Percentiles rank a stretch among this genome's conserved stretches.
These are phyloP conservation scores for Sesamia nonagrioides DNA, from an alignment of 1,140 invertebrate genomes.

Conservation along the genomic window DNA sequence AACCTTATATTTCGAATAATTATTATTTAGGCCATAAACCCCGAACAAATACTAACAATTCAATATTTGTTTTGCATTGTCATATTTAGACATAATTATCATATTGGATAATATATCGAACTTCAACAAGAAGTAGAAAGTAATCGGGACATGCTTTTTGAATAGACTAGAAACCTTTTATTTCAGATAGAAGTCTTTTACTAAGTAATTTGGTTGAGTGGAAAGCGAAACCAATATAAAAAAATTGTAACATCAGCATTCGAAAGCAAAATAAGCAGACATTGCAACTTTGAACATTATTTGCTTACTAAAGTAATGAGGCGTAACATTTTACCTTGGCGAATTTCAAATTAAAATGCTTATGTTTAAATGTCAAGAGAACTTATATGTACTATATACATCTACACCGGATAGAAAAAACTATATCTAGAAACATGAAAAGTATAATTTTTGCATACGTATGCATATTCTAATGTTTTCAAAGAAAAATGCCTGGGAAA, in stretches of 20 bases:
- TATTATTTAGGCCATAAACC: too few relatives aligned
- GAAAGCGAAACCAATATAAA: not conserved
- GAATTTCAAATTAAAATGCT: not conserved
- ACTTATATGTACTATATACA: too few relatives aligned
- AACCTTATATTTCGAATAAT: too few relatives aligned
- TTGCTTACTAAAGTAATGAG: slow-evolving; percentile 2
- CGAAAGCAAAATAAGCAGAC: not conserved
- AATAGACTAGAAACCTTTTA: too few relatives aligned
- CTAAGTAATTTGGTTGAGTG: not conserved
- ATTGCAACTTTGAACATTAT: slow-evolving; percentile 19
- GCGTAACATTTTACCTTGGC: not conserved
- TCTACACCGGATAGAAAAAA: not conserved
- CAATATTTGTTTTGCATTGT: too few relatives aligned
- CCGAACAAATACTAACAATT: too few relatives aligned
- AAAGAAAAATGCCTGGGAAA: not conserved
- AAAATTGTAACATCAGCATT: not conserved
- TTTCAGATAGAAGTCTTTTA: too few relatives aligned
- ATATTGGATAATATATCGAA: too few relatives aligned
- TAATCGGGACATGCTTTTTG: not conserved
- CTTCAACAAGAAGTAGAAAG: too few relatives aligned
- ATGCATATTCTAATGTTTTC: not conserved
- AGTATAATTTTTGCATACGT: not conserved
- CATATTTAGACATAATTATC: too few relatives aligned
- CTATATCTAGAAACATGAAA: not conserved
- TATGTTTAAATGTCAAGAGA: not conserved